phyloP scores from a whole-genome alignment of 2,888 invertebrate species.

The Sylvicola cinctus region DNA sequence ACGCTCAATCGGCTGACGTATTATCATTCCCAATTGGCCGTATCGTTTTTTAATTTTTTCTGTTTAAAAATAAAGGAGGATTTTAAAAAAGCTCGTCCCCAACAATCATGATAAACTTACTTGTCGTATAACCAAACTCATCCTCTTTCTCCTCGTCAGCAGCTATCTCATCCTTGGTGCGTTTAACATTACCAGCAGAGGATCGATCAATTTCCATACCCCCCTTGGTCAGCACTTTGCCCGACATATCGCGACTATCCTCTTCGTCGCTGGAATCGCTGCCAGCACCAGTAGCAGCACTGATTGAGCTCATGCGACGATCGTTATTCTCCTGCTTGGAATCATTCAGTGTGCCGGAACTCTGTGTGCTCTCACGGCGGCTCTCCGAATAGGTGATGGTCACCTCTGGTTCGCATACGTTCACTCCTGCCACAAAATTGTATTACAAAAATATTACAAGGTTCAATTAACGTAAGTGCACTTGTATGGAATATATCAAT shows the following conservation, averaged over 20 bases:
- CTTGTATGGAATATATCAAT: too few species aligned
- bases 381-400: too few species aligned
- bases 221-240: conserved; percentile 53
- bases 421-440: too few species aligned
- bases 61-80: conserved; percentile 24
- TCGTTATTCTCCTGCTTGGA: too few species aligned
- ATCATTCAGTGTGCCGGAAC: too few species aligned
- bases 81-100: not conserved
- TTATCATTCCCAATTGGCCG: conserved; percentile 54
- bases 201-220: conserved; percentile 77
- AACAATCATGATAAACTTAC: conserved; percentile 35
- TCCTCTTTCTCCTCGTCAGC: conserved; percentile 76
- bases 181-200: conserved; percentile 67
- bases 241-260: conserved; percentile 35
- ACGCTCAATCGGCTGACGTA: conserved; percentile 40
- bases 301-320: not conserved
- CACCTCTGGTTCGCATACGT: too few species aligned
- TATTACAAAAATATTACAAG: too few species aligned
- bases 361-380: too few species aligned
- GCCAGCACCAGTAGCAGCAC: not conserved
- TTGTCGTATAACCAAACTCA: conserved; percentile 80
- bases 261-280: conserved; percentile 5
- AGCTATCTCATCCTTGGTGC: conserved; percentile 52
- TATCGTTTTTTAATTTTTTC: conserved; percentile 90
- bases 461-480: too few species aligned